Evolutionary conservation across 2,113 vertebrate species (phyloP), one percentile per base, ranked within the genome.

Genomic region (Hemichromis elongatus): DNA sequence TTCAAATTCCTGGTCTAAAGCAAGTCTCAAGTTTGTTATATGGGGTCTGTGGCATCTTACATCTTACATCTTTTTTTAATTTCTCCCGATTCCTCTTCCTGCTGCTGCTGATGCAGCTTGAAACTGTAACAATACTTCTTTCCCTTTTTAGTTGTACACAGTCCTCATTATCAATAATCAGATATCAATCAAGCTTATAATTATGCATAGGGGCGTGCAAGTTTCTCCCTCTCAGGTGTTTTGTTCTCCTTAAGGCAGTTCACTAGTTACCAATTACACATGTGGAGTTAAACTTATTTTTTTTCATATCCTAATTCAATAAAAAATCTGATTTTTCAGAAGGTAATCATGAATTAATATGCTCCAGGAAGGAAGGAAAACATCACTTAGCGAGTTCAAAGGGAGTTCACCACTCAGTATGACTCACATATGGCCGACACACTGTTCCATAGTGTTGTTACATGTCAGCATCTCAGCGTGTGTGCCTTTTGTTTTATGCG

Each of bases 401-500:
- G 82, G 56, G 81, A 90, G 85, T 88, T 83, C 87, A 80, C 33
- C 9, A 2, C 47, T 78, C 24, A 14, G 16, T 42, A 3, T 88
- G 53, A 21, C 45, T 68, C 84, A 33, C 83, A 90, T 73, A 81
- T 81, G 88, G 73, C 47, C 21, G 4, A 45, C 77, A 79, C 45
- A 42, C 83, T 54, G 59, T 59, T 78, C 56, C 9, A 42, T 47
- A 40, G 16, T 37, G n/a, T 61, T 75, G 5, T 28, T 18, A 4
- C 56, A 52, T 13, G 79, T 77, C 35, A 70, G 70, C 5, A 30
- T 59, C 26, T 86, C 12, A 56, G 83, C 54, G 33, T 66, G 19
- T 85, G 56, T 45, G 75, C 78, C 85, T 92, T 63, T 82, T 80
- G 56, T 86, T 79, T 73, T 53, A 47, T 52, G 79, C n/a, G 5